Evolutionary conservation across 2,797 vertebrate species (phyloP).

Genomic region (Crypturellus tataupa): DNA sequence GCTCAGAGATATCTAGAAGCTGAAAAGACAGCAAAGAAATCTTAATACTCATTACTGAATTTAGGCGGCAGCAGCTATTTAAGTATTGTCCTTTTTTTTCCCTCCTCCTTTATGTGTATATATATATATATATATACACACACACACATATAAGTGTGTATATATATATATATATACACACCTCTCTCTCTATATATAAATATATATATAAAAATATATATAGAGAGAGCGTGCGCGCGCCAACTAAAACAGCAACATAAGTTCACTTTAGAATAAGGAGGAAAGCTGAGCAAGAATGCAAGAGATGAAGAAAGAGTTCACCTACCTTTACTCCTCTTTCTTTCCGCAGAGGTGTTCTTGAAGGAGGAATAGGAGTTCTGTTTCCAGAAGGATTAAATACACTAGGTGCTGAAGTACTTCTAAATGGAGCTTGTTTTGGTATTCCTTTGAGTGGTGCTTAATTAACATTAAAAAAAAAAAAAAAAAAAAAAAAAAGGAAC

Average conservation of each 20-base stretch:
- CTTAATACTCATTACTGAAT: not conserved
- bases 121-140: not conserved
- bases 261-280: not conserved
- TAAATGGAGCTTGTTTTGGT: constrained; percentile 95
- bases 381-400: constrained; percentile 96
- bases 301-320: not conserved
- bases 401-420: constrained; percentile 93
- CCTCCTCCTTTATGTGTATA: too few species aligned
- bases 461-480: not conserved
- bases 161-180: not conserved
- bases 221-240: too few species aligned
- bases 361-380: constrained; percentile 91
- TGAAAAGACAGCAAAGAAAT: constrained; percentile 56
- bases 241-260: not conserved
- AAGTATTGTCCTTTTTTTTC: not conserved
- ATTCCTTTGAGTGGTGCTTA: constrained; percentile 97
- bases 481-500: not conserved
- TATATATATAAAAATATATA: too few species aligned
- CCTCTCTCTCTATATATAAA: too few species aligned
- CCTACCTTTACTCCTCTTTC: constrained; percentile 96
- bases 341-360: constrained; percentile 92
- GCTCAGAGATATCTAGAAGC: constrained; percentile 93
- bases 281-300: not conserved
- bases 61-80: not conserved
- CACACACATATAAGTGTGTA: too few species aligned